A percentile compares a stretch with the other conserved stretches of the same genome.
These are phyloP conservation scores for Stenolophus ochropezus DNA, from an alignment of 2,888 invertebrate species.

Conservation along the genomic window DNA sequence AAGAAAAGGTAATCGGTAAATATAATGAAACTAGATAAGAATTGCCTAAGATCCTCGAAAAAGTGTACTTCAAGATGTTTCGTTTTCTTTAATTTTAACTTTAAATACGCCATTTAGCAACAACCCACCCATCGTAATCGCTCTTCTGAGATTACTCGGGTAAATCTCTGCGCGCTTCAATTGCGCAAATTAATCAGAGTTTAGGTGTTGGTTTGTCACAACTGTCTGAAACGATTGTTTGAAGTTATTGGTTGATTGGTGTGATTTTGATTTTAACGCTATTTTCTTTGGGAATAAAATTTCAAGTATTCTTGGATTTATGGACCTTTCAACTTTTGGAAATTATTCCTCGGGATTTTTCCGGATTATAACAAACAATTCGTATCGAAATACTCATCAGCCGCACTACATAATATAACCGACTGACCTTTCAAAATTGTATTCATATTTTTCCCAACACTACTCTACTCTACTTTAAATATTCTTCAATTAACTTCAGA, in stretches of 20 bases:
- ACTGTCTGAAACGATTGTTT: background rate
- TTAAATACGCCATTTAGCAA: background rate
- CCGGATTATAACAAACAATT: background rate
- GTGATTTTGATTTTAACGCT: background rate
- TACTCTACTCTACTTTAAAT: background rate
- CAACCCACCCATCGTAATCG: background rate
- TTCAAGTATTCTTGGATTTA: background rate
- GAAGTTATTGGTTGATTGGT: background rate
- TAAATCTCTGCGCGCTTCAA: background rate
- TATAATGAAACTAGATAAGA: no score
- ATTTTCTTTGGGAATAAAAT: background rate
- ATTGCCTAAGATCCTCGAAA: no score
- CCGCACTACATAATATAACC: background rate
- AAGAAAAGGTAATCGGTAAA: no score
- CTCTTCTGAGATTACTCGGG: background rate
- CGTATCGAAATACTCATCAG: no score
- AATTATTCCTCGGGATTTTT: no score
- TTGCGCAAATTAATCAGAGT: background rate
- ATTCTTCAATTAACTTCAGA: background rate
- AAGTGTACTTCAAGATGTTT: no score
- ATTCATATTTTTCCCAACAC: no score
- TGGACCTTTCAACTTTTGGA: no score
- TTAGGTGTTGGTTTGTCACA: background rate
- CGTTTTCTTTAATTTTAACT: no score
- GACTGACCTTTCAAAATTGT: no score